phyloP scores from a whole-genome alignment of 2,797 vertebrate genomes.

The Xyrichtys novacula region DNA sequence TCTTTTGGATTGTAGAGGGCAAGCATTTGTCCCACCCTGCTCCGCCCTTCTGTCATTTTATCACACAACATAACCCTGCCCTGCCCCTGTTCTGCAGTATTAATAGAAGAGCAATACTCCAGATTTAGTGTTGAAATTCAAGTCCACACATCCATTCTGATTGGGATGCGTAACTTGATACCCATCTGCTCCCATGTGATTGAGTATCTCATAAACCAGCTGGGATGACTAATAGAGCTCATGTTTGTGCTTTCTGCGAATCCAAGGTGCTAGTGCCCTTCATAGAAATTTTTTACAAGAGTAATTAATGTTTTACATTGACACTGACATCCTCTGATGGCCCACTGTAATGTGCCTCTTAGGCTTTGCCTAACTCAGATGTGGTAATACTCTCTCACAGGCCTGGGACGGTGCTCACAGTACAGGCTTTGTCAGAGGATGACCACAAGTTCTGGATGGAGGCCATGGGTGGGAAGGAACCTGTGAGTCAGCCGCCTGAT shows the following conservation, averaged over 20 bases:
- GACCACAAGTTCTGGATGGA: slow-evolving; percentile 96
- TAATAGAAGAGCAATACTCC: slow-evolving; percentile 68
- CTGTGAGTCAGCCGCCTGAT: slow-evolving; percentile 84
- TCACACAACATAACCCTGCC: slow-evolving; percentile 55
- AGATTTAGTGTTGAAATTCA: slow-evolving; percentile 62
- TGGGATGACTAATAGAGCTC: slow-evolving; percentile 35
- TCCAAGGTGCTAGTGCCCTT: slow-evolving; percentile 30
- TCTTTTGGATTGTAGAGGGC: slow-evolving; percentile 24
- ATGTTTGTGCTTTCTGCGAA: slow-evolving; percentile 41
- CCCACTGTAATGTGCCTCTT: slow-evolving; percentile 1
- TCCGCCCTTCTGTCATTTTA: slow-evolving; percentile 55
- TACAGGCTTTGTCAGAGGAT: slow-evolving; percentile 95
- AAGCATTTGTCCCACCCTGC: slow-evolving; percentile 47
- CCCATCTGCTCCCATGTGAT: slow-evolving; percentile 42
- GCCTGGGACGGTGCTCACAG: slow-evolving; percentile 90
- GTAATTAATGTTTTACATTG: slow-evolving; percentile 15
- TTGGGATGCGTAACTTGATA: slow-evolving; percentile 57
- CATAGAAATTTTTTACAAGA: background rate
- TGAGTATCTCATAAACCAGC: slow-evolving; percentile 39
- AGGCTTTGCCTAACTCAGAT: slow-evolving; percentile 33
- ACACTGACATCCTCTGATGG: background rate
- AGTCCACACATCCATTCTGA: slow-evolving; percentile 51
- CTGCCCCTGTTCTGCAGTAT: slow-evolving; percentile 59
- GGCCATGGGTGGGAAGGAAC: slow-evolving; percentile 96
- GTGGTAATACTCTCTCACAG: slow-evolving; percentile 75